Evolutionary conservation across 2,113 vertebrate genomes (phyloP).

Genomic region (Clupea harengus): DNA sequence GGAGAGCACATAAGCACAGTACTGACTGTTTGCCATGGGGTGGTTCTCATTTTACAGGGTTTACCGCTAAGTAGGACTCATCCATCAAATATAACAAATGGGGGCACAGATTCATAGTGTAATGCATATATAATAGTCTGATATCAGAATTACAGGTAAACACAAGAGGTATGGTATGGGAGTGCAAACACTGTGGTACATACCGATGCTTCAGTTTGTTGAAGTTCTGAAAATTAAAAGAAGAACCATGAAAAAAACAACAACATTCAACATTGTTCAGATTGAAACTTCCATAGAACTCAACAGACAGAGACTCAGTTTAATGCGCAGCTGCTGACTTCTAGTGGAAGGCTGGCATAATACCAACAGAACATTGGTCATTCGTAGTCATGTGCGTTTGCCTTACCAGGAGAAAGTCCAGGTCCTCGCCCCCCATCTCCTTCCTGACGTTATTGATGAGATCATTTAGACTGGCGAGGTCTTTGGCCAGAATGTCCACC

Average conservation of each 20-base stretch:
- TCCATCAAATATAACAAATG: no score
- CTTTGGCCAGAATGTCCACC: slow-evolving; percentile 37
- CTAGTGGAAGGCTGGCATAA: neutral
- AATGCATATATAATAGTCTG: no score
- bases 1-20: neutral
- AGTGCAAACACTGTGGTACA: slow-evolving; percentile 36
- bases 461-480: slow-evolving; percentile 46
- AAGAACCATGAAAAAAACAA: neutral
- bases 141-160: no score
- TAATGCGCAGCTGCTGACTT: neutral
- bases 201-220: slow-evolving; percentile 65
- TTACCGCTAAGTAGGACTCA: no score
- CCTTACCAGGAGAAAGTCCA: slow-evolving; percentile 59
- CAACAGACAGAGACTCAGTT: neutral
- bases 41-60: no score
- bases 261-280: neutral
- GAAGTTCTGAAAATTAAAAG: slow-evolving; percentile 62
- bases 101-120: no score
- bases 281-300: neutral
- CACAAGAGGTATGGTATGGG: neutral
- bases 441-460: slow-evolving; percentile 57
- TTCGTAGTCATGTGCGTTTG: neutral
- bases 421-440: slow-evolving; percentile 66
- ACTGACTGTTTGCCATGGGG: no score
- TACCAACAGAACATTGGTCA: neutral